A percentile compares a stretch with the other conserved stretches of the same genome.
Evolutionary conservation across 2,113 vertebrate species (phyloP).

Genomic region (Chaetodon auriga): DNA sequence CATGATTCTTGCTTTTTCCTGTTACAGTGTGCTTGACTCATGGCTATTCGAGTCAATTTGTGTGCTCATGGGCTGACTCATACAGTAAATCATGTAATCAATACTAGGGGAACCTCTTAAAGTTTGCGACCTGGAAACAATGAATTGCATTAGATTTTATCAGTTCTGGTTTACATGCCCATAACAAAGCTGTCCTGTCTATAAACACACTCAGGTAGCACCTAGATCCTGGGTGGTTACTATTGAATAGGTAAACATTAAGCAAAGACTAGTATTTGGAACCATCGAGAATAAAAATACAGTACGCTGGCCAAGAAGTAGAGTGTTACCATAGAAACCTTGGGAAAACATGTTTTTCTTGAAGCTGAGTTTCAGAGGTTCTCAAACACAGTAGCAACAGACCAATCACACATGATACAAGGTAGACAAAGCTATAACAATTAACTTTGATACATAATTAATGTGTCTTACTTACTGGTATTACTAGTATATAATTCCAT

Average conservation of each 20-base stretch:
- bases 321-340: constrained; percentile 51
- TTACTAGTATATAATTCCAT: not conserved
- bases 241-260: constrained; percentile 25
- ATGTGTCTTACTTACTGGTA: not conserved
- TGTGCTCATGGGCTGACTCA: constrained; percentile 60
- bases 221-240: constrained; percentile 10
- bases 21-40: constrained; percentile 70
- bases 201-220: not conserved
- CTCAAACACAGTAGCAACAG: not conserved
- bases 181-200: not conserved
- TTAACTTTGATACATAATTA: not conserved
- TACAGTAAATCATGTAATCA: constrained; percentile 13
- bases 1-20: constrained; percentile 60
- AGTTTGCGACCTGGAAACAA: not conserved
- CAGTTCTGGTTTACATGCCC: not conserved
- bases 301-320: constrained; percentile 10
- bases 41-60: constrained; percentile 53
- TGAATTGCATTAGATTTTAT: not conserved
- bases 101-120: constrained; percentile 11
- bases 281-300: constrained; percentile 14
- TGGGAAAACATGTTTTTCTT: constrained; percentile 16
- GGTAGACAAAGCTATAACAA: not conserved
- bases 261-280: constrained; percentile 24
- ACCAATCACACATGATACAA: not conserved
- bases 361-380: constrained; percentile 4